These are phyloP conservation scores for Myzus persicae DNA, from an alignment of 1,140 invertebrate species.

Conservation along the genomic window DNA sequence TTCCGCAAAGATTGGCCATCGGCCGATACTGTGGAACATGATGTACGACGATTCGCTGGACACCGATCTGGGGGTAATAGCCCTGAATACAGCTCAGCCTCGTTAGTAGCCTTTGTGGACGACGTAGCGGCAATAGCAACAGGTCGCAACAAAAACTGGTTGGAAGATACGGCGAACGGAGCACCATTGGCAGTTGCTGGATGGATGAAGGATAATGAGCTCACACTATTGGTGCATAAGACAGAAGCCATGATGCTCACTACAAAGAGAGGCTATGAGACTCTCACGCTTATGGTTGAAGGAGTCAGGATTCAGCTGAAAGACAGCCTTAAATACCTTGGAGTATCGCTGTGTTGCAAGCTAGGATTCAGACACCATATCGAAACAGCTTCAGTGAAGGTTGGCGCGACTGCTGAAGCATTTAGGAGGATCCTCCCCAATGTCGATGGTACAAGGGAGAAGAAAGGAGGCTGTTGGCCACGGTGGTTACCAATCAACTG, in stretches of 20 bases:
- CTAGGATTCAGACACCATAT: not conserved
- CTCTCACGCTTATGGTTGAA: not conserved
- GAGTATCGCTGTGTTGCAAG: not conserved
- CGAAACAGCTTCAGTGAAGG: not conserved
- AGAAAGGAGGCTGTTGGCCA: not conserved
- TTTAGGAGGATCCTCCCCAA: not conserved
- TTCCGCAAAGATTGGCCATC: no score
- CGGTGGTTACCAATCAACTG: not conserved
- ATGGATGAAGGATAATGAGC: not conserved
- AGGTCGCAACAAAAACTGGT: no score
- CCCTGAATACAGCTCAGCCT: no score
- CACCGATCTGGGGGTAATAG: no score
- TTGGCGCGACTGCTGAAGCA: not conserved
- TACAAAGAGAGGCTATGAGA: not conserved
- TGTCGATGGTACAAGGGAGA: not conserved
- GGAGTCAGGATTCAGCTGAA: no score
- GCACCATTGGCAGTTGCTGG: not conserved
- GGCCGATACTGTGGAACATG: no score
- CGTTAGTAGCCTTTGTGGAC: no score
- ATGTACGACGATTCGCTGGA: no score
- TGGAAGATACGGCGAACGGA: no score
- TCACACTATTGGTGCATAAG: not conserved
- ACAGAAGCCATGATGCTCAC: not conserved
- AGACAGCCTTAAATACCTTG: not conserved
- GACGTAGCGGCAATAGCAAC: no score